Conservation (phyloP, 2,113 vertebrate genomes). For the Indri indri region DNA sequence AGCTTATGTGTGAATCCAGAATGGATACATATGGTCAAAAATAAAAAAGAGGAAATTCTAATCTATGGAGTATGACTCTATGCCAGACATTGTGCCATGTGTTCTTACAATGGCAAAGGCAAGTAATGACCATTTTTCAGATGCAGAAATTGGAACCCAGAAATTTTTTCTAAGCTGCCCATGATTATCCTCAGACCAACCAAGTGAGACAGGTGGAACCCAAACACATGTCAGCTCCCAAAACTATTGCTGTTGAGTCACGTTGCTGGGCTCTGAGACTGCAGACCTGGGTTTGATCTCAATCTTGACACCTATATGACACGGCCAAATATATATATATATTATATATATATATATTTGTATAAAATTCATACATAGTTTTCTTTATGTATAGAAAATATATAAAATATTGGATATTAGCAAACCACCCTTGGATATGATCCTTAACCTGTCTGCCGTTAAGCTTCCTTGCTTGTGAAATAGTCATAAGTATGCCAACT, state of each 20-base stretch:
- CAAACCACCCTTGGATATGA: background rate
- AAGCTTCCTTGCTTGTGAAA: background rate
- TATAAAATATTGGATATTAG: background rate
- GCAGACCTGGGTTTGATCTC: background rate
- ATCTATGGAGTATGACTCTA: background rate
- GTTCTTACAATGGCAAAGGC: too few relatives aligned
- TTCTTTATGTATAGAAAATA: background rate
- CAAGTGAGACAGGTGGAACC: background rate
- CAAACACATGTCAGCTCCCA: background rate
- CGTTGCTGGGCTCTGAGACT: background rate
- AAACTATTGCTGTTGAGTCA: background rate
- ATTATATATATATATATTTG: too few relatives aligned
- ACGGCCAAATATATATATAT: background rate
- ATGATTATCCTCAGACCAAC: background rate
- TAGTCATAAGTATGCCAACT: background rate
- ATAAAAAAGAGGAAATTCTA: background rate
- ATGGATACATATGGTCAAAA: background rate
- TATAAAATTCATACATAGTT: background rate
- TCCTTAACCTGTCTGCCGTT: background rate
- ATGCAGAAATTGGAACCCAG: background rate
- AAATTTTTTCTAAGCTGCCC: background rate
- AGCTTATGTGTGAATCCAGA: background rate
- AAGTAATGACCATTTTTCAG: background rate
- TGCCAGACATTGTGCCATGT: rapidly evolving
- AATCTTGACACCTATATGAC: background rate